Evolutionary conservation across 2,888 invertebrate genomes (phyloP).

Genomic region (Prosapia bicincta): DNA sequence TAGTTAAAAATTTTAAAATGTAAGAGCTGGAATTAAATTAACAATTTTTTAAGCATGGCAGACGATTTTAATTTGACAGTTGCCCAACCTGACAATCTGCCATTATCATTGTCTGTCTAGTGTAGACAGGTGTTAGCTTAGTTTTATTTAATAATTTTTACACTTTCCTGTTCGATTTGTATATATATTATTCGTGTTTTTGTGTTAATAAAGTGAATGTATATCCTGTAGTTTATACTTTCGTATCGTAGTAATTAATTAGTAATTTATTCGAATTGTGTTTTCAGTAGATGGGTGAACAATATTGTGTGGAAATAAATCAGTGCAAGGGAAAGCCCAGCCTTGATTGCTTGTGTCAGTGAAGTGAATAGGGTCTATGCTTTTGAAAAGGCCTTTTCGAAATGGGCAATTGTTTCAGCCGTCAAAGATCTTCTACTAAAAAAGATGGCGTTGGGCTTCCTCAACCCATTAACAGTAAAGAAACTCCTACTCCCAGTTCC

Average conservation of each 20-base stretch:
- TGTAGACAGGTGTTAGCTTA: background rate
- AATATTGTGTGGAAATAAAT: background rate
- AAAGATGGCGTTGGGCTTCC: slow-evolving; percentile 38
- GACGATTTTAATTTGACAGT: background rate
- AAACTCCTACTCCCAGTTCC: slow-evolving; percentile 36
- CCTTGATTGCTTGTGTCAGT: background rate
- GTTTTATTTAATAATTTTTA: background rate
- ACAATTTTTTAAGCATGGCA: no score
- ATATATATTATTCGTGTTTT: background rate
- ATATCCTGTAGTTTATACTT: background rate
- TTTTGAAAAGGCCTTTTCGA: slow-evolving; percentile 1
- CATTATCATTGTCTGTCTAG: background rate
- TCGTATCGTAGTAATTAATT: background rate
- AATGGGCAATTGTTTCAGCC: slow-evolving; percentile 42
- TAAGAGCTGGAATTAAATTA: no score
- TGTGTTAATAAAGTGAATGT: background rate
- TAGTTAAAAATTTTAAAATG: no score
- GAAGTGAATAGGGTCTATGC: slow-evolving; percentile 2
- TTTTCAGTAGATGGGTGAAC: background rate
- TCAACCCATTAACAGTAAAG: slow-evolving; percentile 35
- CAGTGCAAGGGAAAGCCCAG: slow-evolving; percentile 2
- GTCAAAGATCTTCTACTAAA: slow-evolving; percentile 39
- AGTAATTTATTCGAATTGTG: background rate
- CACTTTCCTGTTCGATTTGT: background rate
- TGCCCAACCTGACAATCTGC: background rate